phyloP scores from a whole-genome alignment of 1,140 invertebrate species.

The Rhizoglyphus robini region DNA sequence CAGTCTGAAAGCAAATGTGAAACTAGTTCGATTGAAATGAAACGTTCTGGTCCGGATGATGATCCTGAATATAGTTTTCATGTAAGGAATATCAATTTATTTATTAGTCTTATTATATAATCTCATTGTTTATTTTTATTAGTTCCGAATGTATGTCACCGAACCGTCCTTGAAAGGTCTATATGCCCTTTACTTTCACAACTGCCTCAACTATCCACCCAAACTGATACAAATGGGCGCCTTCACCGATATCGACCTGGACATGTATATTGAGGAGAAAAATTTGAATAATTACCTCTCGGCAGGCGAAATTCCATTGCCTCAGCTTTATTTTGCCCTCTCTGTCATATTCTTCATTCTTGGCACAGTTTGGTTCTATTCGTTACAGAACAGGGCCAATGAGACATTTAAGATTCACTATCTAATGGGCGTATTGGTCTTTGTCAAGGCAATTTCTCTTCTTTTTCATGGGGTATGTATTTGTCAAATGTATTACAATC shows the following conservation, averaged over 20 bases:
- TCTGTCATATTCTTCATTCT: conserved; percentile 75
- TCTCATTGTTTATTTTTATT: conserved; percentile 22
- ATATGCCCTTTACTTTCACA: conserved; percentile 91
- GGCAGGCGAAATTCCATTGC: conserved; percentile 92
- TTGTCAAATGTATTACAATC: background rate
- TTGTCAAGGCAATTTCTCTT: conserved; percentile 76
- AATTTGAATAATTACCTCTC: conserved; percentile 80
- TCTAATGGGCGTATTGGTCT: conserved; percentile 85
- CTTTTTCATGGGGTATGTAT: conserved; percentile 69
- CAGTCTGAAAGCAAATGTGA: background rate
- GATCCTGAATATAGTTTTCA: conserved; percentile 8
- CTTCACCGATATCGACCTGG: conserved; percentile 28
- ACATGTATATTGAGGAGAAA: conserved; percentile 37
- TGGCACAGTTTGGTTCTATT: conserved; percentile 78
- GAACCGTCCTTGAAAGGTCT: conserved; percentile 68
- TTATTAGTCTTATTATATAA: background rate
- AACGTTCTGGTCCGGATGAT: background rate
- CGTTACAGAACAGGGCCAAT: conserved; percentile 58
- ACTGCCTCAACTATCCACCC: conserved; percentile 60
- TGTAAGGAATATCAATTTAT: background rate
- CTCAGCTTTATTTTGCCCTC: conserved; percentile 79
- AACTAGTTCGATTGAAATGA: background rate
- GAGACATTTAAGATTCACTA: conserved; percentile 90
- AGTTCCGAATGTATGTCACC: conserved; percentile 48
- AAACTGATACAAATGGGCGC: conserved; percentile 15